phyloP scores from a whole-genome alignment of 2,888 invertebrate genomes.

The Ctena decussata region DNA sequence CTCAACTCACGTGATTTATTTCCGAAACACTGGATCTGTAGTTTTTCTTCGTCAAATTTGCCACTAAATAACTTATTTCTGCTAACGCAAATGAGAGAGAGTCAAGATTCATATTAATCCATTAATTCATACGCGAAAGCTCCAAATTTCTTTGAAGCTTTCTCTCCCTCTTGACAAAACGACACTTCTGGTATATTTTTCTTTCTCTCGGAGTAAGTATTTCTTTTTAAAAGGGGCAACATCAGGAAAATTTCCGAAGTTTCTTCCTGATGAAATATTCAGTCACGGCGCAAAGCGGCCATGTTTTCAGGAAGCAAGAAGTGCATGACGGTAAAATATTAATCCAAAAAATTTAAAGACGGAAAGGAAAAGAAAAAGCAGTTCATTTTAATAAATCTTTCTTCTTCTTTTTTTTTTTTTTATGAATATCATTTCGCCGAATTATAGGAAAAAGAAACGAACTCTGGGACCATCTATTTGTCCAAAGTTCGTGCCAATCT shows the following conservation, averaged over 20 bases:
- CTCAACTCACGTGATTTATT: conserved; percentile 93
- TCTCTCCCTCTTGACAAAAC: conserved; percentile 72
- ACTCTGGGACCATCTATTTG: no score
- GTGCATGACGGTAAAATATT: neutral
- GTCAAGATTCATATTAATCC: conserved; percentile 91
- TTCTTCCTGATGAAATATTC: conserved; percentile 64
- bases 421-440: no score
- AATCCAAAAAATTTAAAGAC: neutral
- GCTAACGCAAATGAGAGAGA: conserved; percentile 99
- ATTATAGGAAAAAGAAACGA: no score
- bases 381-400: no score
- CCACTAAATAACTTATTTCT: conserved; percentile 99
- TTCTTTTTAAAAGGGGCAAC: conserved; percentile 65
- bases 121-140: conserved; percentile 94
- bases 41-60: conserved; percentile 98
- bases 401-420: no score
- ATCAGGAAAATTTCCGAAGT: conserved; percentile 72
- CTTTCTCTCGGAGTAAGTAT: conserved; percentile 66
- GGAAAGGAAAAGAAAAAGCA: neutral
- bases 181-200: conserved; percentile 43
- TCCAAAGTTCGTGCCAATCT: no score
- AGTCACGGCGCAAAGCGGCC: conserved; percentile 83
- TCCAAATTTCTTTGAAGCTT: conserved; percentile 90
- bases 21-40: conserved; percentile 96
- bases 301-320: conserved; percentile 66